Percentiles rank a stretch among this genome's conserved stretches.
Evolutionary conservation across 2,888 invertebrate species (phyloP).

Genomic region (Rambutsinella grinnellia): DNA sequence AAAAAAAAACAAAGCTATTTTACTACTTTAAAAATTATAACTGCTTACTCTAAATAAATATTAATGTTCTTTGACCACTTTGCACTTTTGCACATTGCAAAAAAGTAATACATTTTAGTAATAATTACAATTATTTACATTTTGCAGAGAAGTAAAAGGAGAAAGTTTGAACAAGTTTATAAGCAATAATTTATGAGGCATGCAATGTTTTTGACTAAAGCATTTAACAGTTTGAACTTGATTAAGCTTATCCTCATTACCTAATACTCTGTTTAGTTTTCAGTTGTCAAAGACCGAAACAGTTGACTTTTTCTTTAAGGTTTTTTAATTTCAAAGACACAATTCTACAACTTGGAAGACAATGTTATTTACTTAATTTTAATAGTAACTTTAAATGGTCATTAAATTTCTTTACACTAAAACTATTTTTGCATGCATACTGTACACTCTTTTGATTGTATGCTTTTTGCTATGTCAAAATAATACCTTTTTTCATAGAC

Average conservation of each 20-base stretch:
- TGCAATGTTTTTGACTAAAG: not conserved
- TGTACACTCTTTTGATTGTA: conserved; percentile 1
- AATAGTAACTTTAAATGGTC: not conserved
- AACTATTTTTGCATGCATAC: not conserved
- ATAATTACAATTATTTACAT: too few species aligned
- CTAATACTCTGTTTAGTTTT: conserved; percentile 36
- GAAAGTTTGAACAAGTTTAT: not conserved
- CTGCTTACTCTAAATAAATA: too few species aligned
- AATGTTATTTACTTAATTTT: conserved; percentile 27
- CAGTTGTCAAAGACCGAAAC: conserved; percentile 17
- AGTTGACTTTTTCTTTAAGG: conserved; percentile 35
- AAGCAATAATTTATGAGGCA: not conserved
- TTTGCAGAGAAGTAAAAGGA: too few species aligned
- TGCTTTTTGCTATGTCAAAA: conserved; percentile 20
- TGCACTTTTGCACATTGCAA: too few species aligned
- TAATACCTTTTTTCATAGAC: conserved; percentile 32
- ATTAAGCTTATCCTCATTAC: conserved; percentile 33
- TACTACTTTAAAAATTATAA: too few species aligned
- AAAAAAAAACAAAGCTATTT: too few species aligned
- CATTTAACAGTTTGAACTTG: conserved; percentile 37
- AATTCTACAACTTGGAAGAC: conserved; percentile 56
- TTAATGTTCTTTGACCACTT: too few species aligned
- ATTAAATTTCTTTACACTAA: not conserved
- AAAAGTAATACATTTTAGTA: too few species aligned
- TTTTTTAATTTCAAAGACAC: conserved; percentile 50